Conservation (phyloP, 2,113 vertebrate genomes). For the Polypterus bichir region DNA sequence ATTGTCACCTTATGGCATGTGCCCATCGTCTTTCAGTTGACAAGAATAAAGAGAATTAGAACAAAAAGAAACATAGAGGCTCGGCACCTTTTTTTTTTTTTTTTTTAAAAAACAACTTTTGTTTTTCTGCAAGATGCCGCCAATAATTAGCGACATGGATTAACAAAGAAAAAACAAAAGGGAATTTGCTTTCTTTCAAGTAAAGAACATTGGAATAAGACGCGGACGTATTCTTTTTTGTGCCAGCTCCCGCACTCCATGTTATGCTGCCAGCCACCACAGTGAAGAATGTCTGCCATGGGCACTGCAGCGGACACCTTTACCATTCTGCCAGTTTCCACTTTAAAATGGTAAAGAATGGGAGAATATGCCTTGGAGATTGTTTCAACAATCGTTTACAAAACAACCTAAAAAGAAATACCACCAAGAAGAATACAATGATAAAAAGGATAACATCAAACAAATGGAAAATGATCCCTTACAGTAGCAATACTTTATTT, state of each 20-base stretch:
- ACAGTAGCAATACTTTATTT: too few relatives aligned
- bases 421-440: slow-evolving; percentile 26
- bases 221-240: slow-evolving; percentile 28
- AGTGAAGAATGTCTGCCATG: slow-evolving; percentile 26
- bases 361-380: slow-evolving; percentile 39
- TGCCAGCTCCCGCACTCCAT: slow-evolving; percentile 30
- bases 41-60: slow-evolving; percentile 33
- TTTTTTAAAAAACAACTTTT: slow-evolving; percentile 27
- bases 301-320: slow-evolving; percentile 36
- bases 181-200: neutral
- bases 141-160: slow-evolving; percentile 28
- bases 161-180: slow-evolving; percentile 36
- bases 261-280: slow-evolving; percentile 33
- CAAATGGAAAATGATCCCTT: slow-evolving; percentile 12
- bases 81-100: neutral
- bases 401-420: slow-evolving; percentile 28
- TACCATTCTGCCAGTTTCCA: slow-evolving; percentile 50
- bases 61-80: slow-evolving; percentile 27
- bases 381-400: slow-evolving; percentile 52
- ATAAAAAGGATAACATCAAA: slow-evolving; percentile 35
- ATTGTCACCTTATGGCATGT: slow-evolving; percentile 21
- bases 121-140: slow-evolving; percentile 39
- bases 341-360: slow-evolving; percentile 29
- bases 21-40: slow-evolving; percentile 24
- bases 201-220: slow-evolving; percentile 20